phyloP scores from a whole-genome alignment of 2,888 invertebrate species.

The Idaea biselata region DNA sequence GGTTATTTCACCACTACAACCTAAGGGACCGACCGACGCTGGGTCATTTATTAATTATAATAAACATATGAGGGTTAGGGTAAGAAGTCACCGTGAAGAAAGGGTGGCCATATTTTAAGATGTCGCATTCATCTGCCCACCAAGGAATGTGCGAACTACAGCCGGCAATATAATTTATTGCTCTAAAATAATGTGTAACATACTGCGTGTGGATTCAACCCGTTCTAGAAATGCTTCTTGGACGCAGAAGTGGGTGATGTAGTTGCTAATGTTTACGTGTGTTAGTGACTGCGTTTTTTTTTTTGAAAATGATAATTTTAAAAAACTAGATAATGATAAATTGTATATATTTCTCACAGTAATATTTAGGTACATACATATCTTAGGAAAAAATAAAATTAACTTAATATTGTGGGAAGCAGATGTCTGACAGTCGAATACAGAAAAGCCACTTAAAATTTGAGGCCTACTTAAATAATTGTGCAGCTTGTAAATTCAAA shows the following conservation, averaged over 20 bases:
- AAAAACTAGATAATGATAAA: no score
- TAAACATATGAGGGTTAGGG: constrained; percentile 45
- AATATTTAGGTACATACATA: no score
- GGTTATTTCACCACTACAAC: constrained; percentile 43
- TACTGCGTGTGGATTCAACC: constrained; percentile 39
- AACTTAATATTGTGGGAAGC: no score
- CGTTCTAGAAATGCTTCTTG: constrained; percentile 46
- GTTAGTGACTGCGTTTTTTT: no score
- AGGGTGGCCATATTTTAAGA: constrained; percentile 76
- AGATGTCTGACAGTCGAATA: no score
- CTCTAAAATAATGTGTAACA: constrained; percentile 41
- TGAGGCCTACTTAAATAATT: no score
- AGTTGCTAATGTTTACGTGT: no score
- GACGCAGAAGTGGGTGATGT: constrained; percentile 19
- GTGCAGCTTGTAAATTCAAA: no score
- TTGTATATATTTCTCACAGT: no score
- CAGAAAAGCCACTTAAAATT: no score
- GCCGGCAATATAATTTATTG: constrained; percentile 60
- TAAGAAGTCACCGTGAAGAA: constrained; percentile 65
- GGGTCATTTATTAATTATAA: constrained; percentile 80
- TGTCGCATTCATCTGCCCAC: constrained; percentile 67
- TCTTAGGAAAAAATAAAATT: no score
- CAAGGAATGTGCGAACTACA: constrained; percentile 60
- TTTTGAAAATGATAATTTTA: no score
- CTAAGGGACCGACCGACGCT: constrained; percentile 47